phyloP scores from a whole-genome alignment of 2,113 vertebrate species.

The Microtus richardsoni region DNA sequence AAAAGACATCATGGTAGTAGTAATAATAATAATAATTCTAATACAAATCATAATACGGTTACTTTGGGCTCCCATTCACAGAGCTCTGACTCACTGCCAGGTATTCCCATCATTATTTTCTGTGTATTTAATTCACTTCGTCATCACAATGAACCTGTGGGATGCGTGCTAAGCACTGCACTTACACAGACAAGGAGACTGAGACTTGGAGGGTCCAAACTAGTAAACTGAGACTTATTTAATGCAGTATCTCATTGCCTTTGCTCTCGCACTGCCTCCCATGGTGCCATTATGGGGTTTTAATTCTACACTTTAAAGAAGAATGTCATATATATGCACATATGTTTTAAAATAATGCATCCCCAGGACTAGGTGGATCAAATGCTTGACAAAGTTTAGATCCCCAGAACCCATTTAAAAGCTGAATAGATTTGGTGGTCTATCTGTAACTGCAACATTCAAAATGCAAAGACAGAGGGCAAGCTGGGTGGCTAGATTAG shows the following conservation, averaged over 20 bases:
- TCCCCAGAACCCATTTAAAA: neutral
- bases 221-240: neutral
- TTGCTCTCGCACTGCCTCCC: neutral
- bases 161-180: neutral
- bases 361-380: neutral
- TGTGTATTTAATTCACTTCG: constrained; percentile 10
- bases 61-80: constrained; percentile 1
- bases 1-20: neutral
- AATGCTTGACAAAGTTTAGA: neutral
- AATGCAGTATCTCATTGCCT: neutral
- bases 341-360: neutral
- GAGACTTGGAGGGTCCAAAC: neutral
- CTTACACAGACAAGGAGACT: neutral
- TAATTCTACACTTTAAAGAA: neutral
- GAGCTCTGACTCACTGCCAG: neutral
- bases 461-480: neutral
- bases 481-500: neutral
- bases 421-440: neutral
- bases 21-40: neutral
- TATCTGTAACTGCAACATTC: neutral
- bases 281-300: neutral
- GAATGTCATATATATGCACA: neutral
- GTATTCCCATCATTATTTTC: neutral
- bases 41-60: neutral
- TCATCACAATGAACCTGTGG: neutral